Conservation (phyloP, 2,888 invertebrate genomes). For the Dolichomitus sp. region DNA sequence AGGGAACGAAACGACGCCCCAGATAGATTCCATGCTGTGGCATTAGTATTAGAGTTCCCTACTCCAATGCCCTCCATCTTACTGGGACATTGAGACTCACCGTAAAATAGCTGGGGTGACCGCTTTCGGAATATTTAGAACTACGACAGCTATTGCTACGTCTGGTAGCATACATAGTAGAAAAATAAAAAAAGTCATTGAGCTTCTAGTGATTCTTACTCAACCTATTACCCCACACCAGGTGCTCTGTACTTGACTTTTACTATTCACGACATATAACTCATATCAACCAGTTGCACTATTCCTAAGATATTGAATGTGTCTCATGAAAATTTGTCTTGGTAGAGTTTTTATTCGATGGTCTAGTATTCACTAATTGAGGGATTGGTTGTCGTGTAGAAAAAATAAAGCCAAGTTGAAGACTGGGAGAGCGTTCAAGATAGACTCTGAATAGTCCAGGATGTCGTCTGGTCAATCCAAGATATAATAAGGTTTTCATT, state of each 20-base stretch:
- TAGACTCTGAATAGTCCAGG: too few species aligned
- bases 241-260: background rate
- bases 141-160: background rate
- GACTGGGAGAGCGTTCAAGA: too few species aligned
- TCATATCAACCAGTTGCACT: background rate
- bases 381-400: too few species aligned
- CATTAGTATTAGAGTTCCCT: conserved; percentile 31
- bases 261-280: background rate
- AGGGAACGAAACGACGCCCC: conserved; percentile 16
- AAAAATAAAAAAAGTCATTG: background rate
- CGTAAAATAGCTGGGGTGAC: conserved; percentile 9
- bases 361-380: too few species aligned
- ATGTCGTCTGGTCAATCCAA: too few species aligned
- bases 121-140: conserved; percentile 19
- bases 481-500: too few species aligned
- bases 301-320: too few species aligned
- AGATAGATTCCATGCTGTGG: conserved; percentile 24
- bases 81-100: conserved; percentile 10
- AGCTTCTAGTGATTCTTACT: background rate
- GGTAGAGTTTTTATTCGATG: too few species aligned
- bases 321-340: too few species aligned
- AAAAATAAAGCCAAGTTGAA: too few species aligned
- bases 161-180: background rate
- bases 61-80: background rate
- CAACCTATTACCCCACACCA: background rate